These are phyloP conservation scores for Lagocephalus sceleratus DNA, from an alignment of 2,797 vertebrate species.

Conservation along the genomic window DNA sequence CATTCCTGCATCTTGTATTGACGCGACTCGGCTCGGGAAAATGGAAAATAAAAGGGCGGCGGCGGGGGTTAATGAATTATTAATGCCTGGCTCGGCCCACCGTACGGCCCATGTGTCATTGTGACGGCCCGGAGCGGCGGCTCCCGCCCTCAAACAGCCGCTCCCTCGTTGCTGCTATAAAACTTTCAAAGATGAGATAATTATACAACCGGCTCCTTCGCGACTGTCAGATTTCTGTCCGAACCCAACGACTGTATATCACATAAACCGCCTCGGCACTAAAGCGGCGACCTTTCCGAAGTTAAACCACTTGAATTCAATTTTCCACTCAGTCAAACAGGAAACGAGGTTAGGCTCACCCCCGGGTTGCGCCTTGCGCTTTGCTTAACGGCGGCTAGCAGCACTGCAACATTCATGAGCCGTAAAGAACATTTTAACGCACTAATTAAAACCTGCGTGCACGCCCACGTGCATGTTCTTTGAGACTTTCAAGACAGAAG, in stretches of 20 bases:
- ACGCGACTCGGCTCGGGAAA: conserved; percentile 45
- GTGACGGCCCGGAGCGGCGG: conserved; percentile 38
- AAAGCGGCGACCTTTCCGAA: conserved; percentile 42
- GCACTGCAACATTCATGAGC: background rate
- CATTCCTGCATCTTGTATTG: conserved; percentile 38
- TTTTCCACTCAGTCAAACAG: conserved; percentile 37
- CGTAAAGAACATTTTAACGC: conserved; percentile 15
- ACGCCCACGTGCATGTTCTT: conserved; percentile 11
- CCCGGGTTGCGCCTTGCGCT: background rate
- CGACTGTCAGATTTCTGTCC: conserved; percentile 23
- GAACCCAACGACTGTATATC: conserved; percentile 1
- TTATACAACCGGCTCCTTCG: no score
- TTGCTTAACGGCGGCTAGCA: conserved; percentile 4
- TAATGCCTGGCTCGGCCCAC: conserved; percentile 52
- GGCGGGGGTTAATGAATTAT: conserved; percentile 57
- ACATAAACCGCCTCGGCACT: conserved; percentile 10
- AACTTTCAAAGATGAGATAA: background rate
- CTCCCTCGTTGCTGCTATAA: background rate
- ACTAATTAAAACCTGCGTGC: background rate
- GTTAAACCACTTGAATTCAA: conserved; percentile 29
- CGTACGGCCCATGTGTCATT: conserved; percentile 55
- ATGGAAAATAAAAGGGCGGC: conserved; percentile 38
- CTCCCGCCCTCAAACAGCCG: conserved; percentile 26
- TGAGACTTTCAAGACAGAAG: no score
- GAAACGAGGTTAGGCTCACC: conserved; percentile 9